phyloP scores from a whole-genome alignment of 2,113 vertebrate genomes.

The Plecotus auritus region DNA sequence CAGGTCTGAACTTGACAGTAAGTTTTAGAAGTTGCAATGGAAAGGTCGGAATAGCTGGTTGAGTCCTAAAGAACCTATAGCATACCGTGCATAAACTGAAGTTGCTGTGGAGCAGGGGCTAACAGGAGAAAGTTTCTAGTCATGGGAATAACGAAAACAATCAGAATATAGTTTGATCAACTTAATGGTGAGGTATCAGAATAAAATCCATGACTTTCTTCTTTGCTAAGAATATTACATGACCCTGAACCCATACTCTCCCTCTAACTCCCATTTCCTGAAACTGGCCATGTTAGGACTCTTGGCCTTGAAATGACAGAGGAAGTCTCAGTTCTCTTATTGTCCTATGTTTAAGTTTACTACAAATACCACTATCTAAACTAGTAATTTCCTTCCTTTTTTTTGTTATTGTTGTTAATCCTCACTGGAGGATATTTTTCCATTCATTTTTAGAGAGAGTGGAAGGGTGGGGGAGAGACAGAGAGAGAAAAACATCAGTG shows the following conservation, averaged over 20 bases:
- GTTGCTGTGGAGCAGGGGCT: neutral
- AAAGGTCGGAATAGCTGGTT: neutral
- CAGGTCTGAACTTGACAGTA: neutral
- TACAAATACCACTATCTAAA: neutral
- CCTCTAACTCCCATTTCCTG: neutral
- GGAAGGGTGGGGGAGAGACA: too few species aligned
- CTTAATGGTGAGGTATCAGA: neutral
- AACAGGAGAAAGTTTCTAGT: neutral
- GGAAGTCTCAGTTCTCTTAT: fast-evolving
- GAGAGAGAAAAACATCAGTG: too few species aligned
- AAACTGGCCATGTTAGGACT: neutral
- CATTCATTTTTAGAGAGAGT: too few species aligned
- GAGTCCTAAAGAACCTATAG: neutral
- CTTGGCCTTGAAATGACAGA: neutral
- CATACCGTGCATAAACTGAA: neutral
- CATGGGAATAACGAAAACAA: neutral
- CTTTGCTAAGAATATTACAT: neutral
- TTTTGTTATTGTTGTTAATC: too few species aligned
- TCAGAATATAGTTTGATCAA: neutral
- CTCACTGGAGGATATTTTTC: too few species aligned
- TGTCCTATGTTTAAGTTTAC: neutral
- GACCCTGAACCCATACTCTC: neutral
- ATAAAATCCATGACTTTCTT: neutral
- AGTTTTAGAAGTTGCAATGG: neutral
- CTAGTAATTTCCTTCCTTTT: neutral